A percentile compares a stretch with the other conserved stretches of the same genome.
Conservation (phyloP, 2,888 invertebrate species). For the Archaeoteleia sp. region DNA sequence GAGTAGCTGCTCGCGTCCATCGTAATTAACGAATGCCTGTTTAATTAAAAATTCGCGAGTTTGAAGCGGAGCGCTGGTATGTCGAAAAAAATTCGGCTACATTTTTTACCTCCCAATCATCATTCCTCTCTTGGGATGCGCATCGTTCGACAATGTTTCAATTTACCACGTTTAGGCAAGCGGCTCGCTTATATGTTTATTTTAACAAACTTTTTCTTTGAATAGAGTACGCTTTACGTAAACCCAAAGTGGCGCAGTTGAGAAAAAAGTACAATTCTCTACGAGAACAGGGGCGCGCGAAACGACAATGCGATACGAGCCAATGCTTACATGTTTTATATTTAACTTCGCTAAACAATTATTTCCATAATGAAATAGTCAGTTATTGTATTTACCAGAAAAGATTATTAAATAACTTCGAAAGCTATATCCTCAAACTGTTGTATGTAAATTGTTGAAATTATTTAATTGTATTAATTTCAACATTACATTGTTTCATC, state of each 20-base stretch:
- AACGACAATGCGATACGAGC: too few relatives aligned
- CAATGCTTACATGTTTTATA: too few relatives aligned
- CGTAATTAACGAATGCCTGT: slow-evolving; percentile 49
- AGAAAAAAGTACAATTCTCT: neutral
- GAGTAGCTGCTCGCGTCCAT: slow-evolving; percentile 2
- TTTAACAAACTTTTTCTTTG: slow-evolving; percentile 3
- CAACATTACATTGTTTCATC: too few relatives aligned
- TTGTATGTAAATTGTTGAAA: too few relatives aligned
- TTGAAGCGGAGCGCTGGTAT: slow-evolving; percentile 24
- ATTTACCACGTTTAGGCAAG: slow-evolving; percentile 17
- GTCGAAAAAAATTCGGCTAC: slow-evolving; percentile 39
- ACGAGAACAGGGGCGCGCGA: too few relatives aligned
- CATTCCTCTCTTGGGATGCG: slow-evolving; percentile 4
- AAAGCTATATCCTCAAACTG: too few relatives aligned
- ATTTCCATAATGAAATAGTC: too few relatives aligned
- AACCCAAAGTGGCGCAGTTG: neutral
- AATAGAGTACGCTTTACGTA: neutral
- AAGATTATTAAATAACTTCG: too few relatives aligned
- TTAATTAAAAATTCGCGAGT: slow-evolving; percentile 51
- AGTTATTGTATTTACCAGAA: too few relatives aligned
- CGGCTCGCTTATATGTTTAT: slow-evolving; percentile 1
- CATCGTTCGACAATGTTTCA: slow-evolving; percentile 40
- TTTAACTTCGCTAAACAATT: too few relatives aligned
- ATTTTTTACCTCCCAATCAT: slow-evolving; percentile 22
- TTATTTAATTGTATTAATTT: too few relatives aligned